Percentiles rank a stretch among this genome's conserved stretches.
Conservation (phyloP, 1,140 invertebrate species). For the Samia ricini region DNA sequence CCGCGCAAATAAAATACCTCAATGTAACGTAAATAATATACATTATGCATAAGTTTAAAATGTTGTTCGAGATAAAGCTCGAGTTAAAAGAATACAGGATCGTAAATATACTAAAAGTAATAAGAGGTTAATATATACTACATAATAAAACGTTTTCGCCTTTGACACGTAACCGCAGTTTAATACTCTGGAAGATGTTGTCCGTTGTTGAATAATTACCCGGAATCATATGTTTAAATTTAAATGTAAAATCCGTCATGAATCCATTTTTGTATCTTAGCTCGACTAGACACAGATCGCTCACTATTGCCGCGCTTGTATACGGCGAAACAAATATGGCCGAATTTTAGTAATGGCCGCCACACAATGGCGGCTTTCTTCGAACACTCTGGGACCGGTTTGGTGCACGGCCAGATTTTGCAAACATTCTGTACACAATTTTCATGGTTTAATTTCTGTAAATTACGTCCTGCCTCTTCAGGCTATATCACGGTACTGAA, state of each 20-base stretch:
- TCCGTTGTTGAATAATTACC: conserved; percentile 43
- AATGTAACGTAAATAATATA: neutral
- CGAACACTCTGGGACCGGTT: conserved; percentile 45
- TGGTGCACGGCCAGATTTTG: conserved; percentile 43
- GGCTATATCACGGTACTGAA: conserved; percentile 54
- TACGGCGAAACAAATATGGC: conserved; percentile 58
- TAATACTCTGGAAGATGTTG: conserved; percentile 29
- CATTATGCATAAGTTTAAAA: neutral
- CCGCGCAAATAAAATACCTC: too few species aligned
- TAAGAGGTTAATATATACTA: conserved; percentile 3
- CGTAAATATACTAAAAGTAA: neutral
- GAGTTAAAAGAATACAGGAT: neutral
- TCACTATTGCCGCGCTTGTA: conserved; percentile 37
- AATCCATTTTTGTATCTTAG: conserved; percentile 11
- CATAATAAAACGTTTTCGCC: conserved; percentile 12
- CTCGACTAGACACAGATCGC: conserved; percentile 22
- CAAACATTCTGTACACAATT: conserved; percentile 45
- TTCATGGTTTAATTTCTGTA: conserved; percentile 29
- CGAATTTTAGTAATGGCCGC: conserved; percentile 60
- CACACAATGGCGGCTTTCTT: conserved; percentile 40
- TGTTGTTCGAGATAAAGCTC: neutral
- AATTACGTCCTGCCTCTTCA: conserved; percentile 54
- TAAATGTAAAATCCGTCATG: conserved; percentile 18
- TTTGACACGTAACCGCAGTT: conserved; percentile 28
- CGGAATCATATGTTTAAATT: conserved; percentile 31